These are phyloP conservation scores for Chloropsis hardwickii DNA, from an alignment of 2,113 vertebrate species.

Conservation along the genomic window DNA sequence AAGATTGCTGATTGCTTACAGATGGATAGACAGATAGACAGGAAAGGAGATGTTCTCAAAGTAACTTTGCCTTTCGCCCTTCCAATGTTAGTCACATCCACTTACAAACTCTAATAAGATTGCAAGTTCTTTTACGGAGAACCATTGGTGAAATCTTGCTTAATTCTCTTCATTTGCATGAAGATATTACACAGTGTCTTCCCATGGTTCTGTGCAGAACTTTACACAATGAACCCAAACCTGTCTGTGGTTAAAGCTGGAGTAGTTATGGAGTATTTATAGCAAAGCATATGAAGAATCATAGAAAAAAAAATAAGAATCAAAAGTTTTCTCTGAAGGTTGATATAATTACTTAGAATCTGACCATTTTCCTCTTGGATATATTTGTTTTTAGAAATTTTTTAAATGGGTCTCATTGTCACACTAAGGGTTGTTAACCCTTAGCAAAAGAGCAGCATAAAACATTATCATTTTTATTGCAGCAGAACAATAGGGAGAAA, in stretches of 20 bases:
- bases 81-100: not conserved
- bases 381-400: not conserved
- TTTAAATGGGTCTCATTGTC: not conserved
- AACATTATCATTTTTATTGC: not conserved
- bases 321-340: not conserved
- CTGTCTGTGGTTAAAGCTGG: not conserved
- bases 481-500: not conserved
- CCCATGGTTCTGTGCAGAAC: not conserved
- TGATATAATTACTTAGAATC: not conserved
- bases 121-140: not conserved
- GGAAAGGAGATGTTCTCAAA: not conserved
- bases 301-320: not conserved
- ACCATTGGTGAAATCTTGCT: not conserved
- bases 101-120: not conserved
- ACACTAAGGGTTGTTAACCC: not conserved
- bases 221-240: not conserved
- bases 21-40: not conserved
- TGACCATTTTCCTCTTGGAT: not conserved
- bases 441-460: not conserved
- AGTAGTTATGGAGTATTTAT: not conserved
- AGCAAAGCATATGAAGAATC: not conserved
- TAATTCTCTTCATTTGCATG: not conserved
- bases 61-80: not conserved
- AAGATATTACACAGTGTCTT: not conserved
- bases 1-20: not conserved